A percentile compares a stretch with the other conserved stretches of the same genome.
Conservation (phyloP, 1,140 invertebrate species). For the Nomia melanderi region DNA sequence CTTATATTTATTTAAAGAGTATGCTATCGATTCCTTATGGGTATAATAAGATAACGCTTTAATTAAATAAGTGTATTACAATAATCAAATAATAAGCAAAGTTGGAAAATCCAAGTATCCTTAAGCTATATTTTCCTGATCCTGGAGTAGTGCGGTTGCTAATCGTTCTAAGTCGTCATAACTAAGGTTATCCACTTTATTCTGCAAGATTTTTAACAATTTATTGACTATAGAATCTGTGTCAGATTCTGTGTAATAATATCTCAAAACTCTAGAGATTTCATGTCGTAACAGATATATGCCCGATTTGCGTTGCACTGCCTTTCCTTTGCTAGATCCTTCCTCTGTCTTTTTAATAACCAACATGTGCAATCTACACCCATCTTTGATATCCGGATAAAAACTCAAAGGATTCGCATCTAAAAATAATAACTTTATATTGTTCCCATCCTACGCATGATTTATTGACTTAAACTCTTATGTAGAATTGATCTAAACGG, state of each 20-base stretch:
- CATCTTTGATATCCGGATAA: slow-evolving; percentile 79
- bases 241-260: slow-evolving; percentile 76
- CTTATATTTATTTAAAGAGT: slow-evolving; percentile 7
- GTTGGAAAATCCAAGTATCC: slow-evolving; percentile 45
- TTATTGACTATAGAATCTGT: slow-evolving; percentile 77
- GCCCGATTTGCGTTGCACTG: slow-evolving; percentile 60
- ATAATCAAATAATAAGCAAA: slow-evolving; percentile 54
- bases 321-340: slow-evolving; percentile 60
- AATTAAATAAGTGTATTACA: slow-evolving; percentile 66
- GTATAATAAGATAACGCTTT: slow-evolving; percentile 55
- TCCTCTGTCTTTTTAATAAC: slow-evolving; percentile 72
- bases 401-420: slow-evolving; percentile 78
- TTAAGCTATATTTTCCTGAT: slow-evolving; percentile 76
- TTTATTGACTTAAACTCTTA: too few relatives aligned
- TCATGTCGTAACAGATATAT: slow-evolving; percentile 71
- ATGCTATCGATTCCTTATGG: slow-evolving; percentile 13
- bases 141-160: slow-evolving; percentile 77
- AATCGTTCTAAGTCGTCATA: slow-evolving; percentile 80
- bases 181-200: slow-evolving; percentile 76
- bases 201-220: slow-evolving; percentile 75
- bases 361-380: slow-evolving; percentile 73
- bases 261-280: slow-evolving; percentile 74
- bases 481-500: neutral
- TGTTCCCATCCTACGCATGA: too few relatives aligned
- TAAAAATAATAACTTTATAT: slow-evolving; percentile 56